phyloP scores from a whole-genome alignment of 1,140 invertebrate genomes.

The Habropoda laboriosa region DNA sequence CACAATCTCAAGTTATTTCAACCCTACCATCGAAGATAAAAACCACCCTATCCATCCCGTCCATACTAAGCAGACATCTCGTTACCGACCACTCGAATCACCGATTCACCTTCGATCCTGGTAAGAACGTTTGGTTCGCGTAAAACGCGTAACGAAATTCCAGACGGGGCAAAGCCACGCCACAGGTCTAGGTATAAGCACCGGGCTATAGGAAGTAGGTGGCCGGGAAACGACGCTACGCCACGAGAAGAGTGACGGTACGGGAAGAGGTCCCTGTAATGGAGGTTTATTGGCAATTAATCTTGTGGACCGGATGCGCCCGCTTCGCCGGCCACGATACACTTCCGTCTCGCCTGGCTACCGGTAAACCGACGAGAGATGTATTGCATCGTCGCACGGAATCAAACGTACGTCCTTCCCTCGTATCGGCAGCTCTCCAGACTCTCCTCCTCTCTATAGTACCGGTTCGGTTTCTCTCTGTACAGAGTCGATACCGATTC shows the following conservation, averaged over 20 bases:
- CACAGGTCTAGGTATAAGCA: neutral
- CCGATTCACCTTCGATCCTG: too few species aligned
- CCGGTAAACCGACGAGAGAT: slow-evolving; percentile 66
- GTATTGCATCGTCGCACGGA: slow-evolving; percentile 64
- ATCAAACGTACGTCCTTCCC: slow-evolving; percentile 55
- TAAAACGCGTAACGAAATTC: slow-evolving; percentile 32
- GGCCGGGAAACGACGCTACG: slow-evolving; percentile 39
- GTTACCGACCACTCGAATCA: neutral
- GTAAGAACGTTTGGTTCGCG: slow-evolving; percentile 23
- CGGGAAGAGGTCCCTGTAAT: slow-evolving; percentile 65
- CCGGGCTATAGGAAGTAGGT: slow-evolving; percentile 23
- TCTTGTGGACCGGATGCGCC: slow-evolving; percentile 66
- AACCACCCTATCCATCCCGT: too few species aligned
- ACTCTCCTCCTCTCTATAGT: neutral
- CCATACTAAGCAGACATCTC: neutral
- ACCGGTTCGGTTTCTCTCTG: too few species aligned
- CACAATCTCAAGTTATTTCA: too few species aligned
- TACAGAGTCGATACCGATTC: slow-evolving; percentile 41
- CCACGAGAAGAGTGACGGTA: slow-evolving; percentile 63
- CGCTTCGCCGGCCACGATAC: slow-evolving; percentile 68
- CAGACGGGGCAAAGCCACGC: neutral
- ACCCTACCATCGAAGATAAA: too few species aligned
- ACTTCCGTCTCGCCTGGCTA: slow-evolving; percentile 66
- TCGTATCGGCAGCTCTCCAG: neutral
- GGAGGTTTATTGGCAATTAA: slow-evolving; percentile 71